Percentiles rank a stretch among this genome's conserved stretches.
Evolutionary conservation across 2,888 invertebrate species (phyloP).

Genomic region (Drosophila vallismaia): DNA sequence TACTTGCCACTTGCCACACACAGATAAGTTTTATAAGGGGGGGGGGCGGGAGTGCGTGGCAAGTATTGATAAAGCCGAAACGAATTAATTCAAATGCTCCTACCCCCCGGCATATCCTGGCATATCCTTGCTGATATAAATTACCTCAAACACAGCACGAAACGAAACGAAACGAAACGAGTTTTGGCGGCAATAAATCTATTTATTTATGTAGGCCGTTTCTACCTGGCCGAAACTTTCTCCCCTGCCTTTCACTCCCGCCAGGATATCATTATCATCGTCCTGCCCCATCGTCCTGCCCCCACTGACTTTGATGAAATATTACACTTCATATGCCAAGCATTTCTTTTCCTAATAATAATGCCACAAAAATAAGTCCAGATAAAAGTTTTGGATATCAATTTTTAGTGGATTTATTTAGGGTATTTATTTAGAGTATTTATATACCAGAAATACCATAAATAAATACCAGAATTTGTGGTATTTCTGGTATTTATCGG

Average conservation of each 20-base stretch:
- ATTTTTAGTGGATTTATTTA: not conserved
- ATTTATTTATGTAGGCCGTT: slow-evolving; percentile 42
- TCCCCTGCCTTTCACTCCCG: not conserved
- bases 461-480: too few species aligned
- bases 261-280: slow-evolving; percentile 5
- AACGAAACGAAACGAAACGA: too few species aligned
- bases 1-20: slow-evolving; percentile 40
- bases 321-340: slow-evolving; percentile 66
- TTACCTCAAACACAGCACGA: slow-evolving; percentile 17
- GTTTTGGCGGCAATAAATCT: slow-evolving; percentile 42
- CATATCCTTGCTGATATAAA: slow-evolving; percentile 26
- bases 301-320: slow-evolving; percentile 60
- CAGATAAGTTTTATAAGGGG: slow-evolving; percentile 41
- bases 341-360: slow-evolving; percentile 73
- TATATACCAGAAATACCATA: too few species aligned
- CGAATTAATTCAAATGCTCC: slow-evolving; percentile 41
- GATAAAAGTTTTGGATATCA: slow-evolving; percentile 57
- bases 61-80: slow-evolving; percentile 63
- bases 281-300: slow-evolving; percentile 6
- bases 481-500: too few species aligned
- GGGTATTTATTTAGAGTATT: not conserved
- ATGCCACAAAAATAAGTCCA: slow-evolving; percentile 28
- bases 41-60: not conserved
- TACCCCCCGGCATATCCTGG: not conserved
- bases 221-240: slow-evolving; percentile 39